Evolutionary conservation across 2,113 vertebrate species (phyloP).

Genomic region (Paramisgurnus dabryanus): DNA sequence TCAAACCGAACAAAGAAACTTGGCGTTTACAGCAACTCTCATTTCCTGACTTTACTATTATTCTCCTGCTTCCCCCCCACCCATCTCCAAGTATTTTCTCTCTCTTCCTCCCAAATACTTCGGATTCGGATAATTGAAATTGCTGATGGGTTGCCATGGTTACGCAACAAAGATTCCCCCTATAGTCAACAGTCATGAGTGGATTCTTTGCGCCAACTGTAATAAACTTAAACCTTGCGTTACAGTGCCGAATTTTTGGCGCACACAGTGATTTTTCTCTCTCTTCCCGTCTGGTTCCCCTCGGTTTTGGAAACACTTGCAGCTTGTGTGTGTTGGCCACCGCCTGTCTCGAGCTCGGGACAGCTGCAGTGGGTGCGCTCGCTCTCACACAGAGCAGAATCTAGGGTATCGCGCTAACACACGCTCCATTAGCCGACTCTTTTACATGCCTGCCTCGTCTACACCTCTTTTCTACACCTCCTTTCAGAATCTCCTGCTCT

Average conservation of each 20-base stretch:
- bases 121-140: not conserved
- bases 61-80: not conserved
- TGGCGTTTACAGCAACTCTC: slow-evolving; percentile 6
- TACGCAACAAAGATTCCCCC: slow-evolving; percentile 1
- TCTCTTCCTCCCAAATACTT: not conserved
- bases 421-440: slow-evolving; percentile 39
- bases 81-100: not conserved
- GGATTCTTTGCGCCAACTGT: slow-evolving; percentile 25
- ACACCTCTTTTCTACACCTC: slow-evolving; percentile 54
- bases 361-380: slow-evolving; percentile 72
- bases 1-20: slow-evolving; percentile 14
- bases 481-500: slow-evolving; percentile 51
- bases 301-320: slow-evolving; percentile 61
- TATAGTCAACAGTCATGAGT: slow-evolving; percentile 34
- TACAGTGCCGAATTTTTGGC: slow-evolving; percentile 29
- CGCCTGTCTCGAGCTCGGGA: slow-evolving; percentile 64
- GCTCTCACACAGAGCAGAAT: slow-evolving; percentile 49
- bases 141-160: slow-evolving; percentile 27
- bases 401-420: slow-evolving; percentile 47
- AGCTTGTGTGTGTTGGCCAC: slow-evolving; percentile 60
- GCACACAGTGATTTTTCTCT: slow-evolving; percentile 25
- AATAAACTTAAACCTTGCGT: slow-evolving; percentile 37
- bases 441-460: slow-evolving; percentile 40
- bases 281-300: not conserved
- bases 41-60: slow-evolving; percentile 22